phyloP scores from a whole-genome alignment of 2,113 vertebrate genomes.

The Tauraco erythrolophus region DNA sequence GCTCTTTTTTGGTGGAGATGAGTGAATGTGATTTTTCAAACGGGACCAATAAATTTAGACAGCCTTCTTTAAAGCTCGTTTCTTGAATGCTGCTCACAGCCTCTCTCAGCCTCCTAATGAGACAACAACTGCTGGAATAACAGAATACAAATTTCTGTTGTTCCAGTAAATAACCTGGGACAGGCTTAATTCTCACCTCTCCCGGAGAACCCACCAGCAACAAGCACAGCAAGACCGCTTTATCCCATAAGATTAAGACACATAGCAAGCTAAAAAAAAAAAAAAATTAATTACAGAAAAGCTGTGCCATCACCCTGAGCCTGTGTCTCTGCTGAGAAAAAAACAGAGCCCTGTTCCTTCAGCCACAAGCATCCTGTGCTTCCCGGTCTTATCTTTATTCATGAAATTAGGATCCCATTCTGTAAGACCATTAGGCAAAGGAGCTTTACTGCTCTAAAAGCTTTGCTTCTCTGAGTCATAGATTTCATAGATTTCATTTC shows the following conservation, averaged over 20 bases:
- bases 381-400: neutral
- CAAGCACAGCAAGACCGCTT: neutral
- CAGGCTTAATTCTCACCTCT: neutral
- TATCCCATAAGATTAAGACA: neutral
- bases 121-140: slow-evolving; percentile 2
- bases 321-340: neutral
- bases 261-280: neutral
- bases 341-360: neutral
- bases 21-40: slow-evolving; percentile 58
- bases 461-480: neutral
- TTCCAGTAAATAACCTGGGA: neutral
- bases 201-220: neutral
- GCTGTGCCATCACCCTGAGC: neutral
- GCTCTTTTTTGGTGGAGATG: slow-evolving; percentile 24
- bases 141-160: neutral
- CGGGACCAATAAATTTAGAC: slow-evolving; percentile 40
- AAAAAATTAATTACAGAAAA: neutral
- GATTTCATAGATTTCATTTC: too few species aligned
- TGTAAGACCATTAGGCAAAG: neutral
- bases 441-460: neutral
- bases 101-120: neutral
- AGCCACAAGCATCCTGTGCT: neutral
- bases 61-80: neutral
- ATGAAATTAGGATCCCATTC: neutral
- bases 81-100: neutral